Base-by-base conservation (phyloP, 2,797 vertebrate genomes). In the Hydrophis major region DNA sequence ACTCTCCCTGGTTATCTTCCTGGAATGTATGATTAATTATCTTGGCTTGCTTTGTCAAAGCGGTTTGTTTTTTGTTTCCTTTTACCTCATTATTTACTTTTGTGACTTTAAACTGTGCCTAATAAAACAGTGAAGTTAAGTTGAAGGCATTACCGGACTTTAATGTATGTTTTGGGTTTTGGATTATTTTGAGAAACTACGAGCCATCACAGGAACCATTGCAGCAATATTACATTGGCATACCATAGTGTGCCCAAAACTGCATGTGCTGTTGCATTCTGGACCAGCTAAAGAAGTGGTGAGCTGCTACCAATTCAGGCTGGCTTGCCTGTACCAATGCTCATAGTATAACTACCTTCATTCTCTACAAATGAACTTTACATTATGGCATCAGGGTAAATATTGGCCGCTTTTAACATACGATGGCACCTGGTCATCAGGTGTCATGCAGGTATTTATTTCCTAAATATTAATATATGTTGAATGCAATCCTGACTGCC, bases 381-480 rank as follows among this genome's bases (percentile, higher is more conserved):
- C 69, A 87, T 11, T 37, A 56, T 87, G 18, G 25, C 22, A 37
- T n/a, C 27, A 3, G 37, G 47, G n/a, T 20, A 92, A 28, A 55
- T 22, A 25, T 37, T 42, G 57, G n/a, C 27, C 27, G 61, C 50
- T 56, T 89, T 90, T 86, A 57, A 47, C 37, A 86, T 90, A 18
- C 4, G 3, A 47, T 25, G 4, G 32, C 53, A 18, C 32, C 66
- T 28, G 22, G 4, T 42, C 27, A 25, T 7, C 59, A n/a, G 78
- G 94, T 8, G 7, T 91, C 92, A 92, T 92, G 74, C 66, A 87
- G 78, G 86, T 90, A 94, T 91, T 96, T 94, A 55, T 92, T 91
- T 78, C 92, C 92, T 95, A 92, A 95, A 95, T 60, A 63, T 94
- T 90, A 96, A 93, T 95, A 88, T 78, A 89, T 93, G 88, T 93